Evolutionary conservation across 2,113 vertebrate species (phyloP).

Genomic region (Triplophysa dalaica): DNA sequence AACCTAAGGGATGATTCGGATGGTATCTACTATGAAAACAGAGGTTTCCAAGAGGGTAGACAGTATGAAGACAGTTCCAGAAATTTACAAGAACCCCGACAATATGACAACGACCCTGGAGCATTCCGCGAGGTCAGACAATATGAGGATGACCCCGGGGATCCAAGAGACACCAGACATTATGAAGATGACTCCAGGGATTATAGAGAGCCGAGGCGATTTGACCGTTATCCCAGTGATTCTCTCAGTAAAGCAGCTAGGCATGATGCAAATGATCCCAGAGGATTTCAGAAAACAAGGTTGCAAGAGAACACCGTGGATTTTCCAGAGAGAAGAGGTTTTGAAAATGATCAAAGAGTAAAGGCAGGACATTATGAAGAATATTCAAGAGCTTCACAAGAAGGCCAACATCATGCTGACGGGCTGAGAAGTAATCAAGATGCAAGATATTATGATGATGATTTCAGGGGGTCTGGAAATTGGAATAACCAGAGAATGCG

Average conservation of each 20-base stretch:
- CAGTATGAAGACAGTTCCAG: not conserved
- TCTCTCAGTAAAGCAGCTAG: not conserved
- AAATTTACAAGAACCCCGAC: constrained; percentile 6
- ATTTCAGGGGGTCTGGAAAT: constrained; percentile 49
- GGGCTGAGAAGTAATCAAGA: constrained; percentile 8
- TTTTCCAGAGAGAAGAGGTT: not conserved
- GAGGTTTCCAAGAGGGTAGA: constrained; percentile 4
- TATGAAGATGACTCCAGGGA: constrained; percentile 5
- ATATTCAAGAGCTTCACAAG: constrained; percentile 29
- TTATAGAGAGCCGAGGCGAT: constrained; percentile 2
- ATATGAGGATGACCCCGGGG: not conserved
- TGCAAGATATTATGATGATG: constrained; percentile 13
- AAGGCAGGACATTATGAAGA: constrained; percentile 9
- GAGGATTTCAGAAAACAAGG: constrained; percentile 8
- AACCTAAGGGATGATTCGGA: constrained; percentile 26
- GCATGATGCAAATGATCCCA: not conserved
- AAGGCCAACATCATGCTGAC: not conserved
- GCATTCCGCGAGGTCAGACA: not conserved
- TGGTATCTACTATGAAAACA: not conserved
- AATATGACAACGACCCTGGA: constrained; percentile 21
- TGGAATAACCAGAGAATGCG: constrained; percentile 31
- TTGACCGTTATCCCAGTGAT: constrained; percentile 1
- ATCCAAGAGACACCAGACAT: not conserved
- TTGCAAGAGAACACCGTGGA: not conserved
- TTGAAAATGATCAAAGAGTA: constrained; percentile 2